These are phyloP conservation scores for Anas capensis DNA, from an alignment of 2,797 vertebrate genomes.

Conservation along the genomic window DNA sequence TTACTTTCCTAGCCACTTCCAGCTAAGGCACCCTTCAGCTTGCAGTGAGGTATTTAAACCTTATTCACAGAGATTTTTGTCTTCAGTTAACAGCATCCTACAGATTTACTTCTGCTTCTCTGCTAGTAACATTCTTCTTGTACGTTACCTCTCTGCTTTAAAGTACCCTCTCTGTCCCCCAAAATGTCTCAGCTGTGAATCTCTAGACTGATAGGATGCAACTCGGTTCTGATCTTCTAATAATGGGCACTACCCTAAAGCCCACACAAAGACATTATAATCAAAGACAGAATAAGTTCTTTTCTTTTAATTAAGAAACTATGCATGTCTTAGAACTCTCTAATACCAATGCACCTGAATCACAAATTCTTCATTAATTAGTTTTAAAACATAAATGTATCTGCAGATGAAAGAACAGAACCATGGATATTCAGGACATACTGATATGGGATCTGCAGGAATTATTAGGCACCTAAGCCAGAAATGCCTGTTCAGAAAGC, in stretches of 20 bases:
- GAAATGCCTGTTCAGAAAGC: background rate
- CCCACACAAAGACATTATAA: background rate
- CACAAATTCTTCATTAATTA: background rate
- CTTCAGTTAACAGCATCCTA: background rate
- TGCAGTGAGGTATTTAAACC: fast-evolving
- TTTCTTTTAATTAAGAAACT: background rate
- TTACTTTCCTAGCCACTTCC: background rate
- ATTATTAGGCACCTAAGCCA: background rate
- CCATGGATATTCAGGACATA: background rate
- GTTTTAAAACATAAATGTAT: background rate
- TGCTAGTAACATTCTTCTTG: background rate
- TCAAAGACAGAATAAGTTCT: background rate
- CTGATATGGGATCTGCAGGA: fast-evolving
- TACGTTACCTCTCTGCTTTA: background rate
- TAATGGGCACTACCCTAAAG: background rate
- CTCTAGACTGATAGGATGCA: background rate
- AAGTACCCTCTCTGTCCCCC: background rate
- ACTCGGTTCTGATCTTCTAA: background rate
- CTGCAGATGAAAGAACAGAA: background rate
- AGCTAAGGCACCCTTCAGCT: background rate
- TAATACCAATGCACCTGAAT: background rate
- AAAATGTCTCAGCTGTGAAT: background rate
- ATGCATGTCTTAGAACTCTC: background rate
- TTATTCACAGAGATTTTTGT: background rate
- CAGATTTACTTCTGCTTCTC: background rate